Evolutionary conservation across 2,888 invertebrate genomes (phyloP).

Genomic region (Globia sparganii): DNA sequence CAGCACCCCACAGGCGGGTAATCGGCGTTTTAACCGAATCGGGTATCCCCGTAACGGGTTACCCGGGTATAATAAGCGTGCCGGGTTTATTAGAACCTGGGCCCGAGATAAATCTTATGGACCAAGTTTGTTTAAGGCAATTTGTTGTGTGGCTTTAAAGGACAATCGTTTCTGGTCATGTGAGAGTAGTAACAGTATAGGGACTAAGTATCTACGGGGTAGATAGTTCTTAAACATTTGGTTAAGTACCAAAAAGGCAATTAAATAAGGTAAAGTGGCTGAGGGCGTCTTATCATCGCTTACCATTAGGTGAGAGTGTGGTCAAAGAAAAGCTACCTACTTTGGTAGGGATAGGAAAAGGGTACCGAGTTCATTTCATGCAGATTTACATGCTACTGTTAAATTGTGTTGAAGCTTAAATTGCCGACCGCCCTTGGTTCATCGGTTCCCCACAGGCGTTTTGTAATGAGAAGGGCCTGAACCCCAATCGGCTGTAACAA

Average conservation of each 20-base stretch:
- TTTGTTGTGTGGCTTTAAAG: constrained; percentile 22
- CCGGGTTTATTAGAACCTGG: constrained; percentile 46
- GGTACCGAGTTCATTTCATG: neutral
- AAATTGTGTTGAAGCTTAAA: constrained; percentile 31
- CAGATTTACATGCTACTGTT: constrained; percentile 27
- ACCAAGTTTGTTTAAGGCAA: constrained; percentile 30
- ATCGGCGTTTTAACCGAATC: constrained; percentile 55
- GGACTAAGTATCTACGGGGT: neutral
- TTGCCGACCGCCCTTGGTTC: constrained; percentile 17
- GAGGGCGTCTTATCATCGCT: neutral
- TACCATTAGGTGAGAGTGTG: neutral
- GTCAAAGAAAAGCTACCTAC: neutral
- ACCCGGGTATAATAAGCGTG: constrained; percentile 45
- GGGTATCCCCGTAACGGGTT: constrained; percentile 42
- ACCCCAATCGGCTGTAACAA: constrained; percentile 16
- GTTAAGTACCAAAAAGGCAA: too few relatives aligned
- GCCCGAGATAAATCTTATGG: constrained; percentile 43
- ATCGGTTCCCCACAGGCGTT: constrained; percentile 37
- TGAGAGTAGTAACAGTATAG: neutral
- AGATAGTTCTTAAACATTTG: neutral
- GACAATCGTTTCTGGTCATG: neutral
- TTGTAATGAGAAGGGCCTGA: constrained; percentile 21
- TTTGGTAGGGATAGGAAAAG: neutral
- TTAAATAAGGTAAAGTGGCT: neutral
- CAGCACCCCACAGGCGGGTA: constrained; percentile 61